Conservation (phyloP, 2,888 invertebrate genomes). For the Lepeophtheirus nordmannii region DNA sequence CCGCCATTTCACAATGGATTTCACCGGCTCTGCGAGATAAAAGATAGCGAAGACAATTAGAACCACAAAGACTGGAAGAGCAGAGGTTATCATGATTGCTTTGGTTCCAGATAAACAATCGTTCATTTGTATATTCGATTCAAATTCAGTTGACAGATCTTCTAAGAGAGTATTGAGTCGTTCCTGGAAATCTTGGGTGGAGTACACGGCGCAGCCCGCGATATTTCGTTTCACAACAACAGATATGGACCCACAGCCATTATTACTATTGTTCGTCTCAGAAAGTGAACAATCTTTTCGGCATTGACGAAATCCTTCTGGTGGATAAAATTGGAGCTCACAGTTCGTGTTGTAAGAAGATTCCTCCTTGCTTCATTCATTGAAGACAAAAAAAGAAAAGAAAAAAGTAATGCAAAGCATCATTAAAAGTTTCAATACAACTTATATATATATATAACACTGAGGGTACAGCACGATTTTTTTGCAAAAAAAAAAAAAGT, state of each 20-base stretch:
- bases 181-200: neutral
- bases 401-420: too few species aligned
- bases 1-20: too few species aligned
- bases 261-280: neutral
- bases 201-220: neutral
- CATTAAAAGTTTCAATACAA: too few species aligned
- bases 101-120: neutral
- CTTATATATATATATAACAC: too few species aligned
- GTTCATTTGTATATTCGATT: neutral
- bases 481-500: too few species aligned
- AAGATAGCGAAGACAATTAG: too few species aligned
- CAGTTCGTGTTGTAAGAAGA: neutral
- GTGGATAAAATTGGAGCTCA: neutral
- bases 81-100: neutral
- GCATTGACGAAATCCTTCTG: neutral
- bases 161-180: neutral
- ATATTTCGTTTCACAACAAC: neutral
- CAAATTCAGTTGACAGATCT: neutral
- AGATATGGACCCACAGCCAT: neutral
- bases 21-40: too few species aligned
- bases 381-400: too few species aligned
- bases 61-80: neutral
- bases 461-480: too few species aligned
- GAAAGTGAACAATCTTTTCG: neutral
- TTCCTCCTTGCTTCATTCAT: neutral